phyloP scores from a whole-genome alignment of 2,888 invertebrate species.

The Vanessa cardui region DNA sequence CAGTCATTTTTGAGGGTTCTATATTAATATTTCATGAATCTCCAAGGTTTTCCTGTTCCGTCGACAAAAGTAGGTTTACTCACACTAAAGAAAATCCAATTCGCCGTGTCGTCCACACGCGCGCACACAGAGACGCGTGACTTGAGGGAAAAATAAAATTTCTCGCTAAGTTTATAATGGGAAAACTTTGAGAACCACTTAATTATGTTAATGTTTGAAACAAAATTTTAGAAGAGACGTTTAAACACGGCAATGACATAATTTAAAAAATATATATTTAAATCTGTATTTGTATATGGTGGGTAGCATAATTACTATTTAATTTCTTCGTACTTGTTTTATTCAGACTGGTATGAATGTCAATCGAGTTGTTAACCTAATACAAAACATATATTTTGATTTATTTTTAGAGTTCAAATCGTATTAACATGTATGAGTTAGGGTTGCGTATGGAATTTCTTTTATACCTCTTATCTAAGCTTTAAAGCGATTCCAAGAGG shows the following conservation, averaged over 20 bases:
- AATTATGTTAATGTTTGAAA: constrained; percentile 84
- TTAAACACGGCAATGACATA: constrained; percentile 78
- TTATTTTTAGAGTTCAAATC: neutral
- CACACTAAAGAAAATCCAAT: constrained; percentile 81
- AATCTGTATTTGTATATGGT: constrained; percentile 23
- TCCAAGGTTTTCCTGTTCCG: constrained; percentile 78
- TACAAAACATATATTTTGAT: neutral
- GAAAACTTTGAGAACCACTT: constrained; percentile 84
- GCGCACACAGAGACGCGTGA: constrained; percentile 76
- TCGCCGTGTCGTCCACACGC: constrained; percentile 74
- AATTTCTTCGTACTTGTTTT: neutral
- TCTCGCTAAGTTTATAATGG: constrained; percentile 84
- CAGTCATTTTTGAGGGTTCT: constrained; percentile 45
- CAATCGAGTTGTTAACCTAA: neutral
- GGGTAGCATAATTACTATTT: neutral
- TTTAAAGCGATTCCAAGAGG: neutral
- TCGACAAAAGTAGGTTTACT: constrained; percentile 80
- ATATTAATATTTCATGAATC: constrained; percentile 77
- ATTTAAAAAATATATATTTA: constrained; percentile 57
- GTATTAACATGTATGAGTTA: constrained; percentile 5
- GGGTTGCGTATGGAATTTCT: constrained; percentile 2
- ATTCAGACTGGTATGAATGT: neutral
- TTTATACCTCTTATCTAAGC: neutral
- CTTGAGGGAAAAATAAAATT: constrained; percentile 84
- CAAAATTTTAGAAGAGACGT: constrained; percentile 81